These are phyloP conservation scores for Sclerurus mexicanus DNA, from an alignment of 2,113 vertebrate species.

Conservation along the genomic window DNA sequence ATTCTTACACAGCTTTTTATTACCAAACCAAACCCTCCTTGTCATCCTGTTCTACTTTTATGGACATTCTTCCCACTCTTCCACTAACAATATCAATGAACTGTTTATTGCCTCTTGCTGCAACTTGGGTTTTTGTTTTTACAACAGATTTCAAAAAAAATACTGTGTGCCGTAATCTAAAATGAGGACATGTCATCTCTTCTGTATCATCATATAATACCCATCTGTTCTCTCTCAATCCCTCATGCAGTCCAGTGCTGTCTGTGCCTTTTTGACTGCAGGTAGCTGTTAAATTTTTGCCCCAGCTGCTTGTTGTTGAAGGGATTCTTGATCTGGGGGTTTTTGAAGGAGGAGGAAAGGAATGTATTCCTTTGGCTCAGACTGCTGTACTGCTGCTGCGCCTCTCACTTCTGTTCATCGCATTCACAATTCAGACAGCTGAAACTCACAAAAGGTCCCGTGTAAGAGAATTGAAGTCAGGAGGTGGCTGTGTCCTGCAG, in stretches of 20 bases:
- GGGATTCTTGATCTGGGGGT: rapidly evolving
- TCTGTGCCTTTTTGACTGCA: neutral
- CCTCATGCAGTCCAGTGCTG: neutral
- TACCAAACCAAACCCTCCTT: neutral
- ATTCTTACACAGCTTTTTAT: neutral
- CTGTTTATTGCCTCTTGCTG: neutral
- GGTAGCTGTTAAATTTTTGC: neutral
- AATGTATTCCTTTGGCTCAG: neutral
- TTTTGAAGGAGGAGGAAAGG: neutral
- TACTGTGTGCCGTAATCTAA: neutral
- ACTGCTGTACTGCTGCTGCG: neutral
- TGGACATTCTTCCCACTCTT: neutral
- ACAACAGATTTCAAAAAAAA: neutral
- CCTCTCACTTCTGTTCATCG: neutral
- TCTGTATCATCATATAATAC: neutral
- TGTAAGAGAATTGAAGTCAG: neutral
- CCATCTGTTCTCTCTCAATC: neutral
- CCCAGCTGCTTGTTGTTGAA: neutral
- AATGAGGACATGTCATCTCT: neutral
- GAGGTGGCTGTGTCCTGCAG: neutral
- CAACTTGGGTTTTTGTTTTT: neutral
- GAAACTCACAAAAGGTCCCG: neutral
- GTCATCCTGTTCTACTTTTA: neutral
- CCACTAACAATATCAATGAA: neutral
- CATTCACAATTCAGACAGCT: neutral